Base-by-base conservation (phyloP, 2,888 invertebrate species). In the Coelinius sp. region DNA sequence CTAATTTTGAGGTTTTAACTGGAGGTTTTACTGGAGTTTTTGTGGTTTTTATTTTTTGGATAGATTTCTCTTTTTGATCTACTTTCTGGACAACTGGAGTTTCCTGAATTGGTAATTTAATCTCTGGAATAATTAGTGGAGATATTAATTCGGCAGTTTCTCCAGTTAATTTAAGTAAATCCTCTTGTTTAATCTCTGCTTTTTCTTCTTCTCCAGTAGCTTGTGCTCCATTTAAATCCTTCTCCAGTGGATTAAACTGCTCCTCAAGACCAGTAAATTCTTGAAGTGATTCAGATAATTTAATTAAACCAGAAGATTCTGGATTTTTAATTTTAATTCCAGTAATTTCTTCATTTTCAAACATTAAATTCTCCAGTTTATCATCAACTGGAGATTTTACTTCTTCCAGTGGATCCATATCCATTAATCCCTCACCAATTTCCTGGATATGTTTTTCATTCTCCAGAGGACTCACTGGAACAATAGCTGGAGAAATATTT, bases 221-320 rank as follows among this genome's bases (percentile, higher is more conserved):
- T n/a, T n/a, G n/a, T 41, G 24, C 20, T 63, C 68, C 59, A 17
- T 20, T 24, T 14, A 64, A 46, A 20, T 35, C 59, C 69, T 68
- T 75, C 4, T 62, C 65, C n/a, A 68, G 65, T 0, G 83, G 79
- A 49, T 75, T 76, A 10, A 84, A 75, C 22, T 83, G 78, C 24
- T 80, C 77, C 65, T 85, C 85, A 12, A 85, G 63, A 20, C 83
- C 84, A 0, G 84, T 84, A 24, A 85, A 85, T 64, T 85, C 85
- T 68, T 85, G 84, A 64, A 84, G 73, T 0, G 83, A 83, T 52
- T 84, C 83, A 0, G 85, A 83, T 8, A 84, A 49, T 74, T 84
- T 81, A 31, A 84, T 49, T 8, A 20, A 10, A 10, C 10, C 35
- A 2, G 6, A 1, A 10, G 17, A 46, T 6, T 46, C 8, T 46